Conservation (phyloP, 2,113 vertebrate species). For the Melospiza melodia region DNA sequence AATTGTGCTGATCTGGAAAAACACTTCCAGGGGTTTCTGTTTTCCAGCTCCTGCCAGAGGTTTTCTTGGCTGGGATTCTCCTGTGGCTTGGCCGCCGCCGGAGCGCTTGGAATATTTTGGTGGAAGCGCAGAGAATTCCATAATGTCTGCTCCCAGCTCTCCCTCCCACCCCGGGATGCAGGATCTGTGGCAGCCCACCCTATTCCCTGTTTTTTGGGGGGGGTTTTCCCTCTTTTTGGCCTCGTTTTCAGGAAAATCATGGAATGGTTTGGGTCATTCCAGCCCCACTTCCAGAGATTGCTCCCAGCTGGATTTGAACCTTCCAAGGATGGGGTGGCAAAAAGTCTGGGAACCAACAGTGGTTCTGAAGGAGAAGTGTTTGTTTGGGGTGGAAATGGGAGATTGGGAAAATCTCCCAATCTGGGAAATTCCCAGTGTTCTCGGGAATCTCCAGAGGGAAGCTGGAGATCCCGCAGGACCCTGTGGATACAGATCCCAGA, state of each 20-base stretch:
- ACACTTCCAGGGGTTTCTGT: conserved; percentile 22
- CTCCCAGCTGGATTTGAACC: not conserved
- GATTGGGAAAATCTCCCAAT: not conserved
- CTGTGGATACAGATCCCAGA: not conserved
- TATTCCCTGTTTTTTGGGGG: not conserved
- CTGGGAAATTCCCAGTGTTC: not conserved
- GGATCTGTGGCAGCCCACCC: not conserved
- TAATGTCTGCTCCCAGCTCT: not conserved
- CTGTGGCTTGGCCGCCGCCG: not conserved
- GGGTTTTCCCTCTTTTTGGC: not conserved
- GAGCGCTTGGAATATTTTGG: not conserved
- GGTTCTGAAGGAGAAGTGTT: too few species aligned
- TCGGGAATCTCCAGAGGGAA: not conserved
- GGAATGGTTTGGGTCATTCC: not conserved
- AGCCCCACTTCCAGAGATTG: not conserved
- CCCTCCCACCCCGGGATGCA: not conserved
- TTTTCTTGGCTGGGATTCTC: conserved; percentile 24
- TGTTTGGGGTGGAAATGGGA: not conserved
- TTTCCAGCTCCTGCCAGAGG: conserved; percentile 12
- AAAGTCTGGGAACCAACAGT: accelerated
- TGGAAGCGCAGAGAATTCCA: not conserved
- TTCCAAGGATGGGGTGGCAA: not conserved
- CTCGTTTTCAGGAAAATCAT: accelerated
- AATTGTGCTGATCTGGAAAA: conserved; percentile 67
- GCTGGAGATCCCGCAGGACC: accelerated